These are phyloP conservation scores for Drosophila nikananu DNA, from an alignment of 1,140 invertebrate genomes.

Conservation along the genomic window DNA sequence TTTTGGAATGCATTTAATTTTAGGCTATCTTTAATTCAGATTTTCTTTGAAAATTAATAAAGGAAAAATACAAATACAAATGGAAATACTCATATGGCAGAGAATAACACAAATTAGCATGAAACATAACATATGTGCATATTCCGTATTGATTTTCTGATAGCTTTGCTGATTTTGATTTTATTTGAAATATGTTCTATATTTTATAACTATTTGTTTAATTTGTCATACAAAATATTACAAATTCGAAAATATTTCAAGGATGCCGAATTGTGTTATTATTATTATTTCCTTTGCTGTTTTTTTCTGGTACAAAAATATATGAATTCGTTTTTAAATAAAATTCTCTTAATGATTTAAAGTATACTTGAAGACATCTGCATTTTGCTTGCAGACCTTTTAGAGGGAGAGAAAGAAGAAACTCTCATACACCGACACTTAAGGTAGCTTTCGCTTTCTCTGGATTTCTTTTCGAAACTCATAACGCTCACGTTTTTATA, in stretches of 20 bases:
- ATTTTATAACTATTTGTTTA: no score
- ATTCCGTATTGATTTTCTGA: conserved; percentile 9
- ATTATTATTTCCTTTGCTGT: no score
- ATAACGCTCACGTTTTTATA: conserved; percentile 50
- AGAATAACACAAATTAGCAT: conserved; percentile 22
- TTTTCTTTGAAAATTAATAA: not conserved
- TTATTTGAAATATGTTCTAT: not conserved
- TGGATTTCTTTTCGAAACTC: conserved; percentile 1
- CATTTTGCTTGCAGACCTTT: not conserved
- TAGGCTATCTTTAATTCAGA: not conserved
- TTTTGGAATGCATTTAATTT: not conserved
- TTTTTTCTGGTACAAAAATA: no score
- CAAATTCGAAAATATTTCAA: not conserved
- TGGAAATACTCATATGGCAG: not conserved
- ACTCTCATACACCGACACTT: not conserved
- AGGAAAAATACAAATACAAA: not conserved
- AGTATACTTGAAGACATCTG: not conserved
- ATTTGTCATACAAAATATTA: no score
- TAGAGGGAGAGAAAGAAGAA: not conserved
- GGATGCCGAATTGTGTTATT: no score
- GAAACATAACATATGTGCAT: not conserved
- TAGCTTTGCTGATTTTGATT: not conserved
- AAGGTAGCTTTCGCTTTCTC: not conserved
- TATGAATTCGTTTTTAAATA: not conserved
- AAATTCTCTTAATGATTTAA: not conserved